These are phyloP conservation scores for Jacana jacana DNA, from an alignment of 2,113 vertebrate species.

Conservation along the genomic window DNA sequence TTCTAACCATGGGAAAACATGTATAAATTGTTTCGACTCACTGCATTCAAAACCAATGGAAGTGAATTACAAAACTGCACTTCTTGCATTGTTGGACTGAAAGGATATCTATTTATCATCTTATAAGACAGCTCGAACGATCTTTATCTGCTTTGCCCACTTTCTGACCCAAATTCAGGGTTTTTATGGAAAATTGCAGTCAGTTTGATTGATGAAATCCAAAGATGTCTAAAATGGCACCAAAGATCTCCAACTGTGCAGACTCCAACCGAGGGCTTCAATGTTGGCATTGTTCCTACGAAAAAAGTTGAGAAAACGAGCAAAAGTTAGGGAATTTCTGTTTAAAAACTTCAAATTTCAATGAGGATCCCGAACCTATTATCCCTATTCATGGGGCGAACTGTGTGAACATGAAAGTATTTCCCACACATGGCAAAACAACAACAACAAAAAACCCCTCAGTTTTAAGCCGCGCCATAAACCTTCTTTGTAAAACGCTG, in stretches of 20 bases:
- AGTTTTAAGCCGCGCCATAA: slow-evolving; percentile 67
- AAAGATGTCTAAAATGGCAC: slow-evolving; percentile 99
- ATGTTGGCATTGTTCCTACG: slow-evolving; percentile 96
- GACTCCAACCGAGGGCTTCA: slow-evolving; percentile 95
- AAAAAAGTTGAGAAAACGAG: slow-evolving; percentile 93
- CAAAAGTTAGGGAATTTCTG: slow-evolving; percentile 93
- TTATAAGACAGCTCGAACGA: slow-evolving; percentile 94
- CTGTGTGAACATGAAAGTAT: slow-evolving; percentile 90
- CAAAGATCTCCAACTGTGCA: slow-evolving; percentile 98
- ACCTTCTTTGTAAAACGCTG: slow-evolving; percentile 76
- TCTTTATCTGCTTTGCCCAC: slow-evolving; percentile 97
- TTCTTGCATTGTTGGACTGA: slow-evolving; percentile 90
- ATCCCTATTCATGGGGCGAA: slow-evolving; percentile 87
- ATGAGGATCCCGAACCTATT: slow-evolving; percentile 82
- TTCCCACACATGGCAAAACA: slow-evolving; percentile 85
- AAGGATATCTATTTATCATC: slow-evolving; percentile 99
- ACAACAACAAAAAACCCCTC: slow-evolving; percentile 68
- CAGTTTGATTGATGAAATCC: slow-evolving; percentile 99
- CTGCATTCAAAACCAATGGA: slow-evolving; percentile 81
- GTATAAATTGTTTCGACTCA: slow-evolving; percentile 79
- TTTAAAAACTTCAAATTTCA: slow-evolving; percentile 87
- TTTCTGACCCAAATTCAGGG: slow-evolving; percentile 98
- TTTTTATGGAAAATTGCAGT: slow-evolving; percentile 99
- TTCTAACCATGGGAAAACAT: slow-evolving; percentile 81
- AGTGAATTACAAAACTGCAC: slow-evolving; percentile 80